A percentile compares a stretch with the other conserved stretches of the same genome.
Conservation (phyloP, 1,140 invertebrate species). For the Goniozus legneri region DNA sequence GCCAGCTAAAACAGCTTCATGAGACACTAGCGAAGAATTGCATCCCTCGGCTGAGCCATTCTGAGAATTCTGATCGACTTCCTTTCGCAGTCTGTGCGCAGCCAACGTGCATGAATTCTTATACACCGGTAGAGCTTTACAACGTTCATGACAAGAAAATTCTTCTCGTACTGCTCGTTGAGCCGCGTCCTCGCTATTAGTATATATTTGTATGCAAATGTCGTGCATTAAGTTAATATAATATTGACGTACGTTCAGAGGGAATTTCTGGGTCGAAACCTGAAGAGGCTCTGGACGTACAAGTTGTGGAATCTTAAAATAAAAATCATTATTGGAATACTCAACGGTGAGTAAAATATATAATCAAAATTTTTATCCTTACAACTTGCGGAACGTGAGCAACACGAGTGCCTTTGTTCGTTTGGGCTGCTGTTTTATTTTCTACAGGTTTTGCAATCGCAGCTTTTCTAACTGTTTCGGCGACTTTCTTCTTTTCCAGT, state of each 20-base stretch:
- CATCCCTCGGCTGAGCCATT: slow-evolving; percentile 32
- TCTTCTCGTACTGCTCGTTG: slow-evolving; percentile 70
- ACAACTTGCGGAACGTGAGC: slow-evolving; percentile 65
- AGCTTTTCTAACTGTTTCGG: slow-evolving; percentile 37
- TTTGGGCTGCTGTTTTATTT: slow-evolving; percentile 63
- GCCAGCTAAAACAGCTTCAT: slow-evolving; percentile 65
- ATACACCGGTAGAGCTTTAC: slow-evolving; percentile 76
- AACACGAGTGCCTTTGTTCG: slow-evolving; percentile 63
- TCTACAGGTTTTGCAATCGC: slow-evolving; percentile 41
- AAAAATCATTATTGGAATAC: neutral
- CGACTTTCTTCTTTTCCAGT: slow-evolving; percentile 58
- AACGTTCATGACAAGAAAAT: slow-evolving; percentile 71
- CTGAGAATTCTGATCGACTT: slow-evolving; percentile 54
- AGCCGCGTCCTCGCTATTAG: slow-evolving; percentile 63
- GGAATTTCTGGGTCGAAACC: slow-evolving; percentile 74
- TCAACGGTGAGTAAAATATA: neutral
- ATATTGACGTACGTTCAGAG: slow-evolving; percentile 76
- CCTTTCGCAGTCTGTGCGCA: slow-evolving; percentile 71
- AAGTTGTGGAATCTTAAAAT: slow-evolving; percentile 52
- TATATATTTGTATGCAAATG: slow-evolving; percentile 77
- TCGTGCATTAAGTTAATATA: slow-evolving; percentile 86
- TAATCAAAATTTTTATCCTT: slow-evolving; percentile 18
- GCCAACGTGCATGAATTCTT: slow-evolving; percentile 79
- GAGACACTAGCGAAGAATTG: slow-evolving; percentile 55
- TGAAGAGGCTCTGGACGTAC: slow-evolving; percentile 61